Conservation (phyloP, 2,797 vertebrate genomes). For the Eulemur mongoz region DNA sequence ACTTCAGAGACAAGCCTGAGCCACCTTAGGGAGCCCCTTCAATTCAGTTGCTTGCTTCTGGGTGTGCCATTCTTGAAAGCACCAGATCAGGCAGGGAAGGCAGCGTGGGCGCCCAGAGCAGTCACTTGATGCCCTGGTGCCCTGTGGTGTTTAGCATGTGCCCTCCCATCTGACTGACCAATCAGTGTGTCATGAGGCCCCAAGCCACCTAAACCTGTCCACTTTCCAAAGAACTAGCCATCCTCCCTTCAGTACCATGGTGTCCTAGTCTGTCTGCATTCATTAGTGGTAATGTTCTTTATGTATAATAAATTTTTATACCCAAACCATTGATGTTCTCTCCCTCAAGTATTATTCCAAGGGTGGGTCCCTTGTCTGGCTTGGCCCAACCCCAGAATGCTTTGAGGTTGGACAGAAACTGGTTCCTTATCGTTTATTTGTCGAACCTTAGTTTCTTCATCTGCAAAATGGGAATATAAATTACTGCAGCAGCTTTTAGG, state of each 20-base stretch:
- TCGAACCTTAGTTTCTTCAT: background rate
- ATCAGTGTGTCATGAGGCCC: slow-evolving; percentile 41
- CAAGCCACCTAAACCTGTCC: slow-evolving; percentile 28
- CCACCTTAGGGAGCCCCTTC: slow-evolving; percentile 5
- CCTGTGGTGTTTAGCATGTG: background rate
- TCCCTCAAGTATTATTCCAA: background rate
- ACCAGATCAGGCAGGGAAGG: background rate
- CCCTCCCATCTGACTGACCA: background rate
- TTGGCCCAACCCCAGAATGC: background rate
- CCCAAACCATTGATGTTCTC: slow-evolving; percentile 68
- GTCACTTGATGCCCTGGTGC: background rate
- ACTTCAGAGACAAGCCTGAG: slow-evolving; percentile 63
- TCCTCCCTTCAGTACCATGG: slow-evolving; percentile 63
- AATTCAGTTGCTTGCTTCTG: slow-evolving; percentile 13
- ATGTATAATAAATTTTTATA: slow-evolving; percentile 89
- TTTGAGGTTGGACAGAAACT: background rate
- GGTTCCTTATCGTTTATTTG: background rate
- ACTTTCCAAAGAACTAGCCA: slow-evolving; percentile 75
- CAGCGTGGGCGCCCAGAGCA: background rate
- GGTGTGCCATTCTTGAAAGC: background rate
- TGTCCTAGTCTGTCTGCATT: slow-evolving; percentile 75
- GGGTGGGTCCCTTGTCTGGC: background rate
- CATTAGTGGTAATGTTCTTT: slow-evolving; percentile 83
- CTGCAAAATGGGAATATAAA: background rate
- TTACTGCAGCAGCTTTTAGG: background rate